A percentile compares a stretch with the other conserved stretches of the same genome.
Conservation (phyloP, 2,797 vertebrate genomes). For the Danio aesculapii region DNA sequence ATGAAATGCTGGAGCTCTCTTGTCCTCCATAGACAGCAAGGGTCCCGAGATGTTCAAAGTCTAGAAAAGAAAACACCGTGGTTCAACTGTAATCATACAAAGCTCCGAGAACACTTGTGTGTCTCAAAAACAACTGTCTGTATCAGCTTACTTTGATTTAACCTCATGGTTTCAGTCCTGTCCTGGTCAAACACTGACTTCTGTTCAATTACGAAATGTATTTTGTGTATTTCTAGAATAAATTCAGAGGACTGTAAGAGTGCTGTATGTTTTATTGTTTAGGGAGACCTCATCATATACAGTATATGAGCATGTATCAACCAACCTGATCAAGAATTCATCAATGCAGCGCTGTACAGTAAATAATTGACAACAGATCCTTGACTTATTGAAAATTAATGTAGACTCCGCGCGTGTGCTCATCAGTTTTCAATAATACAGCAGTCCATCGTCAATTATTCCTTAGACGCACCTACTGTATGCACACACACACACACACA, state of each 20-base stretch:
- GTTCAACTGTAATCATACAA: no score
- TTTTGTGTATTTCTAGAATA: not conserved
- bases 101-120: no score
- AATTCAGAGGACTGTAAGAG: not conserved
- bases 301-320: not conserved
- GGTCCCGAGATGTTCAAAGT: no score
- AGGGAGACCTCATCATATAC: not conserved
- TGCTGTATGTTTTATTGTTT: not conserved
- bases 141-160: no score
- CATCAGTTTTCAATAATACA: conserved; percentile 19
- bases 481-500: not conserved
- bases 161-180: no score
- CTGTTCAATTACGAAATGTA: not conserved
- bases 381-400: conserved; percentile 10
- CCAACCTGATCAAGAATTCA: not conserved
- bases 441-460: conserved; percentile 2
- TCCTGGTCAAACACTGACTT: not conserved
- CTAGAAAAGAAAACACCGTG: no score
- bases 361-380: not conserved
- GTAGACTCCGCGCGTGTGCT: not conserved
- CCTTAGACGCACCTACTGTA: not conserved
- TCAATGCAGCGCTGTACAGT: not conserved
- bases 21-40: no score
- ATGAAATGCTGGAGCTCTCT: no score
- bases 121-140: no score